These are phyloP conservation scores for Sicus ferrugineus DNA, from an alignment of 2,888 invertebrate species.

Conservation along the genomic window DNA sequence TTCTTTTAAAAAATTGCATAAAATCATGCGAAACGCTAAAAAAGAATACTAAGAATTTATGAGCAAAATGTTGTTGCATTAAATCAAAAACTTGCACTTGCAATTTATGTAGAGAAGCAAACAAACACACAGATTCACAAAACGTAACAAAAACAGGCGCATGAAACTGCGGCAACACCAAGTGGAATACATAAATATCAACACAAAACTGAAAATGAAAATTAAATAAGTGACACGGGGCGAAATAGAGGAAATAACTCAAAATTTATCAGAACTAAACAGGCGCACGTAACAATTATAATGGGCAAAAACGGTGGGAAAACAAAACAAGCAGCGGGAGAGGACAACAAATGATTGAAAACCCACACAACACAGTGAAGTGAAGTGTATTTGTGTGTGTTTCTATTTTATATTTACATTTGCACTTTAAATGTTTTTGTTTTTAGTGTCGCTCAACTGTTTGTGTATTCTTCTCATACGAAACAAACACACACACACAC, in stretches of 20 bases:
- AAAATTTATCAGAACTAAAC: conserved; percentile 47
- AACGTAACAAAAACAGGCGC: too few relatives aligned
- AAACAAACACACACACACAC: conserved; percentile 2
- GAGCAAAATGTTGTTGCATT: background rate
- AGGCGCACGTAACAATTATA: conserved; percentile 34
- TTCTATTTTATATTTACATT: too few relatives aligned
- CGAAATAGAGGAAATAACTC: conserved; percentile 42
- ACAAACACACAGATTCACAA: background rate
- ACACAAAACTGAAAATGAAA: background rate
- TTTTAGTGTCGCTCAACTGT: background rate
- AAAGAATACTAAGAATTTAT: background rate
- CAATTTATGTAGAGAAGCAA: background rate
- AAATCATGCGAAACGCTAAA: background rate
- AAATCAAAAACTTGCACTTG: background rate
- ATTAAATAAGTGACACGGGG: background rate
- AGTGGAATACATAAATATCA: too few relatives aligned
- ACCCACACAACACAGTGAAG: background rate
- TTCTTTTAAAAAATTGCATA: background rate
- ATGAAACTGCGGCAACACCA: too few relatives aligned
- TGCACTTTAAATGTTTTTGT: background rate
- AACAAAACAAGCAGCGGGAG: background rate
- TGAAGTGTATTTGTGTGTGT: too few relatives aligned
- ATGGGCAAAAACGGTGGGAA: background rate
- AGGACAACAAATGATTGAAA: background rate
- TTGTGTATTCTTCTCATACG: background rate